phyloP scores from a whole-genome alignment of 2,797 vertebrate species.

The Diglossa cyanea region DNA sequence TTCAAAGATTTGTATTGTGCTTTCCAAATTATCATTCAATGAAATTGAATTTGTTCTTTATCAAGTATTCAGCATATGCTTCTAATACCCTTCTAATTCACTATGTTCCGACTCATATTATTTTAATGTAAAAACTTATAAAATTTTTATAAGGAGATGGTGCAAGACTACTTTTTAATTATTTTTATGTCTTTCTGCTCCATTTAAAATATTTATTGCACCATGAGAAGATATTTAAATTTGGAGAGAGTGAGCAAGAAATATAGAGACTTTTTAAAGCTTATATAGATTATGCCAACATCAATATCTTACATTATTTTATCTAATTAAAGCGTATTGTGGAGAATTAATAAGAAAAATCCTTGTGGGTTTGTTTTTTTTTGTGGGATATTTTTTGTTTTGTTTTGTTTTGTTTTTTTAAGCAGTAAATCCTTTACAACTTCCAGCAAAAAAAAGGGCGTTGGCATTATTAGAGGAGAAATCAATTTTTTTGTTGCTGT shows the following conservation, averaged over 20 bases:
- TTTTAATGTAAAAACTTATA: constrained; percentile 71
- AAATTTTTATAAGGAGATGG: constrained; percentile 69
- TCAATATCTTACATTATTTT: constrained; percentile 59
- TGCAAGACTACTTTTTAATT: constrained; percentile 68
- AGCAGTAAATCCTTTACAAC: constrained; percentile 6
- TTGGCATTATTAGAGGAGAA: background rate
- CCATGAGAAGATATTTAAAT: constrained; percentile 60
- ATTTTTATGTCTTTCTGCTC: constrained; percentile 65
- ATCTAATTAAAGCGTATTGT: constrained; percentile 62
- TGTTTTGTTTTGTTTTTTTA: background rate
- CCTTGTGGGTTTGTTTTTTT: background rate
- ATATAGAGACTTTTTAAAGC: constrained; percentile 18
- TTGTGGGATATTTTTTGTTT: no score
- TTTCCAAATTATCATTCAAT: constrained; percentile 40
- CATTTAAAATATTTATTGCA: constrained; percentile 72
- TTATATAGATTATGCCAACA: constrained; percentile 44
- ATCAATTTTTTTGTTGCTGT: background rate
- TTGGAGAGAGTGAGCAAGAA: constrained; percentile 23
- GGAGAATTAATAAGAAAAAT: constrained; percentile 52
- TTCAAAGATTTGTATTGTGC: constrained; percentile 7
- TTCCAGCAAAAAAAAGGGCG: background rate
- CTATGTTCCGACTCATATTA: constrained; percentile 56
- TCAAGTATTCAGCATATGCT: constrained; percentile 60
- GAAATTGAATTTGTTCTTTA: constrained; percentile 58
- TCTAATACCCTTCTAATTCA: constrained; percentile 57